Conservation (phyloP, 2,797 vertebrate genomes). For the Paramormyrops hopkinsi region DNA sequence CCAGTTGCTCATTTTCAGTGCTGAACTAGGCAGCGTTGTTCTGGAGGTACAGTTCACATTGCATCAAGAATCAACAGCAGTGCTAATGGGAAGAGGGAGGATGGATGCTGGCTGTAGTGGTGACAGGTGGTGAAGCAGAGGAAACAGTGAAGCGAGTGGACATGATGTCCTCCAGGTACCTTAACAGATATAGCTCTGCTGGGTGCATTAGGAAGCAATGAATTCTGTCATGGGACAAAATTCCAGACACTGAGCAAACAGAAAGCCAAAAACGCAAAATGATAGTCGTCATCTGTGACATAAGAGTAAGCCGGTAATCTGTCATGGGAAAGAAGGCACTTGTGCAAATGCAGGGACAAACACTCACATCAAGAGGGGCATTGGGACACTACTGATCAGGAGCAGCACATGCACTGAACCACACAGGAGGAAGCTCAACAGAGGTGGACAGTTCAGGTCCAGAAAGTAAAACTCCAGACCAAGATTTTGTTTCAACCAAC, state of each 20-base stretch:
- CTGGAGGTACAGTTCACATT: neutral
- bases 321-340: neutral
- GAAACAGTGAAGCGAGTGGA: neutral
- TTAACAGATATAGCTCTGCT: neutral
- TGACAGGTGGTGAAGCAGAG: neutral
- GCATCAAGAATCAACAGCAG: neutral
- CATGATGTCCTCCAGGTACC: neutral
- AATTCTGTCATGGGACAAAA: neutral
- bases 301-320: neutral
- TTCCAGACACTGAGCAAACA: neutral
- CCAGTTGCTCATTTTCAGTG: neutral
- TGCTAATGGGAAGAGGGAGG: neutral
- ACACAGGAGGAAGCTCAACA: neutral
- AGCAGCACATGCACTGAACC: neutral
- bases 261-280: neutral
- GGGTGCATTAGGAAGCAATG: neutral
- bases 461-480: neutral
- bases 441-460: neutral
- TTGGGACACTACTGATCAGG: neutral
- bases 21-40: neutral
- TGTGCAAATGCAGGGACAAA: neutral
- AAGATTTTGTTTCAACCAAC: neutral
- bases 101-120: neutral
- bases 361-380: neutral
- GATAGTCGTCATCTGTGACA: neutral